Evolutionary conservation across 2,797 vertebrate genomes (phyloP).

Genomic region (Synanceia verrucosa): DNA sequence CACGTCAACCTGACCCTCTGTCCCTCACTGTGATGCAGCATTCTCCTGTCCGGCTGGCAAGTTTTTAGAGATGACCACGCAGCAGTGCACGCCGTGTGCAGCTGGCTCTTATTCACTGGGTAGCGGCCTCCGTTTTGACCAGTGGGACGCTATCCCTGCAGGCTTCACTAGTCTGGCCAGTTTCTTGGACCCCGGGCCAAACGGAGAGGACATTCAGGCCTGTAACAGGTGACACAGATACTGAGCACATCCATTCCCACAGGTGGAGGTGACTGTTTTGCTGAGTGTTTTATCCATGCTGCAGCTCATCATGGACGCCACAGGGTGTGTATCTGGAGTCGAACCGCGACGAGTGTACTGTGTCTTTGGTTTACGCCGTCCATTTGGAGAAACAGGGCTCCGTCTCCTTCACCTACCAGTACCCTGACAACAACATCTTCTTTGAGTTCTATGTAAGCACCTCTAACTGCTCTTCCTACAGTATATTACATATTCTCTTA

Average conservation of each 20-base stretch:
- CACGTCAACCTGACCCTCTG: background rate
- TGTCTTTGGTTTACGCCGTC: constrained; percentile 94
- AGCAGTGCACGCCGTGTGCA: constrained; percentile 90
- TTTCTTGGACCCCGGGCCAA: constrained; percentile 86
- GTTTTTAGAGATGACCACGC: constrained; percentile 94
- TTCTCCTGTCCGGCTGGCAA: constrained; percentile 94
- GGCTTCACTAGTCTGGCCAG: constrained; percentile 94
- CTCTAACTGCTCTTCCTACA: background rate
- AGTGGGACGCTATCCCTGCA: constrained; percentile 93
- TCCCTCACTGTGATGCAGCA: constrained; percentile 71
- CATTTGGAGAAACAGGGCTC: constrained; percentile 95
- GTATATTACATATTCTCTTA: background rate
- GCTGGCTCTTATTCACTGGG: constrained; percentile 96
- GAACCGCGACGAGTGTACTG: constrained; percentile 94
- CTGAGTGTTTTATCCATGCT: background rate
- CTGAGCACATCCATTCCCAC: background rate
- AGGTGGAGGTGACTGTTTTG: background rate
- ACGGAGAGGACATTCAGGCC: constrained; percentile 82
- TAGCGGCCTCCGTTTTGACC: constrained; percentile 95
- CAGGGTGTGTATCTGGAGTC: constrained; percentile 95
- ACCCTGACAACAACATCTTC: constrained; percentile 97
- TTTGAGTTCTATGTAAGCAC: constrained; percentile 97
- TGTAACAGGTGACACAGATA: constrained; percentile 87
- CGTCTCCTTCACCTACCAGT: constrained; percentile 96
- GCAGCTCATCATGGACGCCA: constrained; percentile 92